Evolutionary conservation across 2,113 vertebrate species (phyloP).

Genomic region (Oryzias melastigma): DNA sequence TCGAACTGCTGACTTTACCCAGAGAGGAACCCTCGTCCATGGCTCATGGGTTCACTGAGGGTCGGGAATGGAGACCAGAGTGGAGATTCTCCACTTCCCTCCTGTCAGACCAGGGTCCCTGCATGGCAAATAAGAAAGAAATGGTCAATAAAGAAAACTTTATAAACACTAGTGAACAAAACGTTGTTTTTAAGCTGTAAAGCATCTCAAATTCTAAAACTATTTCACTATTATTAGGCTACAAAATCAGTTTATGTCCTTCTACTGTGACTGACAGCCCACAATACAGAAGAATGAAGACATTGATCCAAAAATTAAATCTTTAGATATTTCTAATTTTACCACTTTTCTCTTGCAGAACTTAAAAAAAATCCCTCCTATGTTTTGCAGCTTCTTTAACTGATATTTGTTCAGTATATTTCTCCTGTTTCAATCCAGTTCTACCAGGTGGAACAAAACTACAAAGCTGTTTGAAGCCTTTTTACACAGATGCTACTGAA

Average conservation of each 20-base stretch:
- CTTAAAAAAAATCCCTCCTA: neutral
- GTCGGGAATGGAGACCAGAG: constrained; percentile 55
- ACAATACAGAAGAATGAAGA: neutral
- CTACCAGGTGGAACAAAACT: too few species aligned
- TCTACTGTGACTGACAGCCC: neutral
- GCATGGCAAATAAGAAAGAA: neutral
- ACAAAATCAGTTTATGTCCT: neutral
- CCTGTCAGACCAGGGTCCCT: constrained; percentile 33
- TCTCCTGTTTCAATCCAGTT: too few species aligned
- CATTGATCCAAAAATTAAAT: neutral
- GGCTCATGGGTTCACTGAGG: constrained; percentile 60
- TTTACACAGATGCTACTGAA: too few species aligned
- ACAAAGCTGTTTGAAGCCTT: too few species aligned
- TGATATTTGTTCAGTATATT: too few species aligned
- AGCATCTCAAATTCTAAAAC: constrained; percentile 3
- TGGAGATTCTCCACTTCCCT: constrained; percentile 57
- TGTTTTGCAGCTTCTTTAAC: too few species aligned
- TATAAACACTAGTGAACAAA: too few species aligned
- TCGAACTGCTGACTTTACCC: constrained; percentile 83
- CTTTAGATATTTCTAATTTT: neutral
- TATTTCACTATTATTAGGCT: neutral
- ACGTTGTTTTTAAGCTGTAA: too few species aligned
- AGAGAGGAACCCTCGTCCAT: constrained; percentile 89
- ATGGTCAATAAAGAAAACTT: neutral
- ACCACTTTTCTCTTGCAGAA: neutral